Evolutionary conservation across 2,888 invertebrate genomes (phyloP).

Genomic region (Pyrgus malvae): DNA sequence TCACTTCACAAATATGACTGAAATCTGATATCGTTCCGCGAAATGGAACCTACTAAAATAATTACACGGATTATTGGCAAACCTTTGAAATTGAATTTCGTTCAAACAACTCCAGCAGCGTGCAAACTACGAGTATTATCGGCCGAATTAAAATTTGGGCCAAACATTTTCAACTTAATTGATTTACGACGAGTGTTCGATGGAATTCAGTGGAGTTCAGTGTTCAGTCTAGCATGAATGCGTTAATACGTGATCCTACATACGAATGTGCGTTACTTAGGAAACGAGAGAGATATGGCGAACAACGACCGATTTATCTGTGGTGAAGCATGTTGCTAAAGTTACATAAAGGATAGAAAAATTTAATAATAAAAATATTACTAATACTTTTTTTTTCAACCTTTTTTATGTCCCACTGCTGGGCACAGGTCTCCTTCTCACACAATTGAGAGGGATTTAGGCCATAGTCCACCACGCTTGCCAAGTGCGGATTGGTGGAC

Average conservation of each 20-base stretch:
- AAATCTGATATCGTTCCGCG: not conserved
- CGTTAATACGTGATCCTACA: not conserved
- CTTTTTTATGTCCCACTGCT: too few species aligned
- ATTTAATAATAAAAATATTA: too few species aligned
- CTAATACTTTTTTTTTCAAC: too few species aligned
- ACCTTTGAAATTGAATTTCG: slow-evolving; percentile 6
- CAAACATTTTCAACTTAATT: slow-evolving; percentile 30
- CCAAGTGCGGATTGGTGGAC: too few species aligned
- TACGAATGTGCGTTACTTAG: too few species aligned
- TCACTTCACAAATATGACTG: not conserved
- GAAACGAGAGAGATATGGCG: too few species aligned
- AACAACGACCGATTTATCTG: too few species aligned
- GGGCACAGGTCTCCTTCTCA: too few species aligned
- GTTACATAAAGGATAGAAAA: too few species aligned
- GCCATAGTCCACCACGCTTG: too few species aligned
- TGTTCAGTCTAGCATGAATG: slow-evolving; percentile 48
- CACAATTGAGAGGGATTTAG: too few species aligned
- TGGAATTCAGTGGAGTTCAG: slow-evolving; percentile 45
- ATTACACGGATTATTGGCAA: slow-evolving; percentile 21
- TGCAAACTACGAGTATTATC: slow-evolving; percentile 14
- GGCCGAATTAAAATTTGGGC: slow-evolving; percentile 24
- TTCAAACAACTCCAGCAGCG: not conserved
- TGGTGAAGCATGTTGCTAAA: too few species aligned
- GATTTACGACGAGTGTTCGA: slow-evolving; percentile 38
- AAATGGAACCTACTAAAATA: slow-evolving; percentile 2